These are phyloP conservation scores for Trialeurodes vaporariorum DNA, from an alignment of 1,140 invertebrate genomes.

Conservation along the genomic window DNA sequence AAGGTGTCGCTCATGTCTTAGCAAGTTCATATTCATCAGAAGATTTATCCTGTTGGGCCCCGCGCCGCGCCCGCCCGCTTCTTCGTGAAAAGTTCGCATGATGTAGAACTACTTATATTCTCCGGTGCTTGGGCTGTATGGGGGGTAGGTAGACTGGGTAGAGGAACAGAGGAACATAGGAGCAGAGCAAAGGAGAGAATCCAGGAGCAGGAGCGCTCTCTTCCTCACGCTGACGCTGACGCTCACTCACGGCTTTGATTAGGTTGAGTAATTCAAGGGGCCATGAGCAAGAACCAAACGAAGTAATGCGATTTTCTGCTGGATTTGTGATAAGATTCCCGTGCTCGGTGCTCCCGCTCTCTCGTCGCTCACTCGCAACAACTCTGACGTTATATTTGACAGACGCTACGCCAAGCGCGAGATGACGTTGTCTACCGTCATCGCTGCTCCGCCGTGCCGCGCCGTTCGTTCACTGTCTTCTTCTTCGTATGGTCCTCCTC, in stretches of 20 bases:
- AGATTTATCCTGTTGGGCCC: background rate
- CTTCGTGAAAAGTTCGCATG: background rate
- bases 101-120: background rate
- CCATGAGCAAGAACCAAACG: slow-evolving; percentile 14
- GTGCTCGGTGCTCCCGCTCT: too few relatives aligned
- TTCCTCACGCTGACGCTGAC: too few relatives aligned
- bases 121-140: too few relatives aligned
- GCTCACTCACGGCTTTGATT: background rate
- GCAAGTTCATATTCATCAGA: background rate
- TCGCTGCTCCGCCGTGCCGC: background rate
- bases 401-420: background rate
- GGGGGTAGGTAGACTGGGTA: background rate
- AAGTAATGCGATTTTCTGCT: slow-evolving; percentile 41
- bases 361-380: slow-evolving; percentile 11
- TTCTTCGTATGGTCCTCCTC: background rate
- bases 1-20: background rate
- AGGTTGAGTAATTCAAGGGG: background rate
- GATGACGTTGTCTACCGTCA: too few relatives aligned
- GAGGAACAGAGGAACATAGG: background rate
- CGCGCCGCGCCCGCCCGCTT: too few relatives aligned
- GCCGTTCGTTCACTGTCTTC: background rate
- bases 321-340: slow-evolving; percentile 40
- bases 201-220: background rate
- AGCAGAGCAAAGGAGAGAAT: background rate
- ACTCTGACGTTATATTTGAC: background rate